A percentile compares a stretch with the other conserved stretches of the same genome.
Evolutionary conservation across 2,797 vertebrate genomes (phyloP).

Genomic region (Phrynocephalus guinanensis): DNA sequence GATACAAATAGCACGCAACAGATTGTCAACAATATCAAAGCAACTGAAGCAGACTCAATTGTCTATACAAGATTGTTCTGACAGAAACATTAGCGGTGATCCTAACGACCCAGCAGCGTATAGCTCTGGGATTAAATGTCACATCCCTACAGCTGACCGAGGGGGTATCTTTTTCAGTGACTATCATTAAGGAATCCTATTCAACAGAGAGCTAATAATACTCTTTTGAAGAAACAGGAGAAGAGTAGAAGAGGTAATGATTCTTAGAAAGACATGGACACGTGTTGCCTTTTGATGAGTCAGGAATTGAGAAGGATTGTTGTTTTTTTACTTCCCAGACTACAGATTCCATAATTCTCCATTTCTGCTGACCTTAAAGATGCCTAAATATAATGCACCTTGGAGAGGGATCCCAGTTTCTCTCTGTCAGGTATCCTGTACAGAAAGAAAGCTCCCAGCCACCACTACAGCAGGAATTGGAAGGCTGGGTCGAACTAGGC

Average conservation of each 20-base stretch:
- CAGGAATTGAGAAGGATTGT: too few species aligned
- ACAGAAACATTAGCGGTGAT: conserved; percentile 21
- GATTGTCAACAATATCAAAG: conserved; percentile 22
- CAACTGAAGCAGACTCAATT: conserved; percentile 29
- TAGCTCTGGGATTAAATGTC: background rate
- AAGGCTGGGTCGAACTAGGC: background rate
- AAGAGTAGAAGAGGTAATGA: background rate
- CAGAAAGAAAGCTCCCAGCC: too few species aligned
- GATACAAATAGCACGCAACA: conserved; percentile 19
- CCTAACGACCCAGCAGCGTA: background rate
- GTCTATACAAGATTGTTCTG: conserved; percentile 7
- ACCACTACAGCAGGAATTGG: too few species aligned
- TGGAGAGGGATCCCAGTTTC: too few species aligned
- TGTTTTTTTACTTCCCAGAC: too few species aligned
- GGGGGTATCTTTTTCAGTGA: background rate
- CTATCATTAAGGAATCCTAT: background rate
- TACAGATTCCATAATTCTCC: too few species aligned
- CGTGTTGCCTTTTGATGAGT: too few species aligned
- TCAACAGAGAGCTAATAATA: background rate
- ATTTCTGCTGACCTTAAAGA: too few species aligned
- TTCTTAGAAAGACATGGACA: background rate
- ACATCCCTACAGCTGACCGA: background rate
- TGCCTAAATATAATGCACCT: too few species aligned
- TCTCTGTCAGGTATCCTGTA: too few species aligned
- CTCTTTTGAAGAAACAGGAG: background rate